Percentiles rank a stretch among this genome's conserved stretches.
Evolutionary conservation across 1,140 invertebrate genomes (phyloP).

Genomic region (Euura saliciscinereae): DNA sequence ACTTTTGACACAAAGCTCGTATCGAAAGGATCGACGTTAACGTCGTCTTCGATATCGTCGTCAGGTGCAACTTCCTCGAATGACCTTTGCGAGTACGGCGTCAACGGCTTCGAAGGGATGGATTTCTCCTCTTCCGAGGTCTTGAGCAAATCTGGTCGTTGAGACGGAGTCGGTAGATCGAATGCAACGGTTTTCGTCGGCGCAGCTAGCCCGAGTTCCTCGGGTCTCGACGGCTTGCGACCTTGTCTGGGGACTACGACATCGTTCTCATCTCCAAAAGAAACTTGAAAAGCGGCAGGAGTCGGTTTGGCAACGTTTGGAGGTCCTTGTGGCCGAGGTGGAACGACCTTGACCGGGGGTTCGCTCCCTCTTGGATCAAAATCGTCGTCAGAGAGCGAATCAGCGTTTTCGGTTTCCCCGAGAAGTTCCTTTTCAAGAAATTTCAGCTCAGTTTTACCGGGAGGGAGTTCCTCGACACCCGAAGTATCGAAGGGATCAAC

Average conservation of each 20-base stretch:
- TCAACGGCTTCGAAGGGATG: conserved; percentile 71
- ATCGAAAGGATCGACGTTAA: conserved; percentile 79
- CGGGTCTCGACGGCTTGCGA: conserved; percentile 65
- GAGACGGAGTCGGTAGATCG: conserved; percentile 63
- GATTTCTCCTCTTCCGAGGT: conserved; percentile 64
- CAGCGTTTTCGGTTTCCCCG: conserved; percentile 48
- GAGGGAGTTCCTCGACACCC: conserved; percentile 71
- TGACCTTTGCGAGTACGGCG: conserved; percentile 70
- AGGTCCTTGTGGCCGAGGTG: conserved; percentile 15
- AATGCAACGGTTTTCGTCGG: conserved; percentile 74
- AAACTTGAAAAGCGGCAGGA: conserved; percentile 27
- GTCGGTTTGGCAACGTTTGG: conserved; percentile 22
- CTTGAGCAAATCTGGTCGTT: conserved; percentile 64
- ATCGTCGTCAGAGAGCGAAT: conserved; percentile 60
- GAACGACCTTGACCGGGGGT: conserved; percentile 6
- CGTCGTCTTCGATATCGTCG: conserved; percentile 44
- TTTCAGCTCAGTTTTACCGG: conserved; percentile 79
- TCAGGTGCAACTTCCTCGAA: conserved; percentile 50
- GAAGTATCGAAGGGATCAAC: conserved; percentile 88
- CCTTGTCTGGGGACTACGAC: conserved; percentile 30
- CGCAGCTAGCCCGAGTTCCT: conserved; percentile 56
- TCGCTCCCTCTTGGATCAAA: conserved; percentile 74
- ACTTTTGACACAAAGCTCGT: conserved; percentile 77
- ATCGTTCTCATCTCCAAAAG: conserved; percentile 39
- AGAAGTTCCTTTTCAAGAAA: conserved; percentile 79